Percentiles rank a stretch among this genome's conserved stretches.
Evolutionary conservation across 2,113 vertebrate species (phyloP).

Genomic region (Eclectus roratus): DNA sequence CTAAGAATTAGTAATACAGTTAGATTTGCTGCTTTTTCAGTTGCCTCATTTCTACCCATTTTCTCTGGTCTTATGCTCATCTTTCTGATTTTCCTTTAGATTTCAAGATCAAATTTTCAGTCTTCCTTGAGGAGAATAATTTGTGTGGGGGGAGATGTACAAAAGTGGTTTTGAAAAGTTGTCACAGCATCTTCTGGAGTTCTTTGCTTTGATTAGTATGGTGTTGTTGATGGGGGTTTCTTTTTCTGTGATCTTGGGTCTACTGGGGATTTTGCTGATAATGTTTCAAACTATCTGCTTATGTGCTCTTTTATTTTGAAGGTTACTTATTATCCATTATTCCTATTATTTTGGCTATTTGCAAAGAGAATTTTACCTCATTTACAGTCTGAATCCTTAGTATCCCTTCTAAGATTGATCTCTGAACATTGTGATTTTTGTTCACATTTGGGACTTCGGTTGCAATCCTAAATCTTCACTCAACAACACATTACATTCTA

Average conservation of each 20-base stretch:
- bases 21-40: neutral
- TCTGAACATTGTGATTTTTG: neutral
- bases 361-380: neutral
- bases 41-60: neutral
- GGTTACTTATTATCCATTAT: neutral
- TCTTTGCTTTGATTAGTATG: neutral
- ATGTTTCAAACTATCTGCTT: rapidly evolving
- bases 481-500: neutral
- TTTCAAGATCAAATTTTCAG: neutral
- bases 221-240: neutral
- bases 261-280: neutral
- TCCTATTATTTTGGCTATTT: neutral
- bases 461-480: neutral
- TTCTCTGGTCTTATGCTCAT: neutral
- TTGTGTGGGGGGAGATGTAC: neutral
- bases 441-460: neutral
- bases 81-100: neutral
- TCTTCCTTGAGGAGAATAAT: neutral
- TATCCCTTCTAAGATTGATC: neutral
- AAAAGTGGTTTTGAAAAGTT: neutral
- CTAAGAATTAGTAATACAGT: neutral
- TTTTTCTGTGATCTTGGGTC: neutral
- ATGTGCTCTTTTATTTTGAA: neutral
- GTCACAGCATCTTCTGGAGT: neutral
- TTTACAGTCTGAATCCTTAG: neutral